Evolutionary conservation across 2,113 vertebrate genomes (phyloP).

Genomic region (Indicator indicator): DNA sequence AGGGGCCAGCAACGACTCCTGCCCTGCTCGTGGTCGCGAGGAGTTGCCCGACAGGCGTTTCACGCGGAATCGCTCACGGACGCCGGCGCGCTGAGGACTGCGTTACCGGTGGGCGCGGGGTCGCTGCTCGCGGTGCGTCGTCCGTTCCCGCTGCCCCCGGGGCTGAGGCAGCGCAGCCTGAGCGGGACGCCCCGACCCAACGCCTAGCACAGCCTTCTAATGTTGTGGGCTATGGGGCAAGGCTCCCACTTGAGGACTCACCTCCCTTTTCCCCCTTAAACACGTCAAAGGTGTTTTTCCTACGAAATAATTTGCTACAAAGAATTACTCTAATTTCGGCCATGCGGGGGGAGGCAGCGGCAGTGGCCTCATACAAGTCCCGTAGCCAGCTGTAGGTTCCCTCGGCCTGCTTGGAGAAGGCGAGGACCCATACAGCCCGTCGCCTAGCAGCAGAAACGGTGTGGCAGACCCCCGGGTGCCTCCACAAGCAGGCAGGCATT

Average conservation of each 20-base stretch:
- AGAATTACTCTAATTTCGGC: rapidly evolving
- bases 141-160: neutral
- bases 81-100: too few species aligned
- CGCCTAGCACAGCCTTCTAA: neutral
- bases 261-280: neutral
- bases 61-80: neutral
- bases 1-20: too few species aligned
- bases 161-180: neutral
- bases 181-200: neutral
- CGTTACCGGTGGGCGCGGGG: too few species aligned
- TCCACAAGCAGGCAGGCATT: rapidly evolving
- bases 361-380: neutral
- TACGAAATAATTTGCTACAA: neutral
- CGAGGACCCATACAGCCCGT: neutral
- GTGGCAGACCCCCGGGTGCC: neutral
- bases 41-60: neutral
- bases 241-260: neutral
- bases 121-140: neutral
- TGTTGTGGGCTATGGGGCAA: neutral
- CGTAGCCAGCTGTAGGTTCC: too few species aligned
- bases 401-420: neutral
- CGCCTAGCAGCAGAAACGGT: rapidly evolving
- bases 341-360: neutral
- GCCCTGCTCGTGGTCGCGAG: neutral
- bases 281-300: neutral